Conservation (phyloP, 2,888 invertebrate genomes). For the Oscheius myriophilus region DNA sequence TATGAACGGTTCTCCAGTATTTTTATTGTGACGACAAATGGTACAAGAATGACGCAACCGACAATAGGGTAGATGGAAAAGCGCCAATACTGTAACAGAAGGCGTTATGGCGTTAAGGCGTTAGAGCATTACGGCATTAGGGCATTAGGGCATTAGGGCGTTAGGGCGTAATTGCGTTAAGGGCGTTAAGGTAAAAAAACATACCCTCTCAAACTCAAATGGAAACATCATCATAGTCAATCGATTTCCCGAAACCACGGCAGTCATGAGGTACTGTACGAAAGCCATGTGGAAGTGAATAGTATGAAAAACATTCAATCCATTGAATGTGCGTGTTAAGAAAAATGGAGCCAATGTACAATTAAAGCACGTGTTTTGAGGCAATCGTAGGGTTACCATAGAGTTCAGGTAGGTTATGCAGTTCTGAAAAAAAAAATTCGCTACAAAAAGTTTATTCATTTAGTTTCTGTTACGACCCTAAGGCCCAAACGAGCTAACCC, state of each 20-base stretch:
- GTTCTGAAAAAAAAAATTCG: conserved; percentile 24
- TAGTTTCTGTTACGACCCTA: too few species aligned
- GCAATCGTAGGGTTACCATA: conserved; percentile 14
- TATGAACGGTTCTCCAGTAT: too few species aligned
- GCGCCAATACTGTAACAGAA: conserved; percentile 4
- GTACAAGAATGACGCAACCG: conserved; percentile 1
- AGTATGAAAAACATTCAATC: conserved; percentile 13
- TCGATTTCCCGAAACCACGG: conserved; percentile 8
- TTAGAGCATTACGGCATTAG: too few species aligned
- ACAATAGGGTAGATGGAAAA: background rate
- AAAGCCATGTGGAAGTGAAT: conserved; percentile 21
- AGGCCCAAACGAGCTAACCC: too few species aligned
- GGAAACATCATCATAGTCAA: conserved; percentile 17
- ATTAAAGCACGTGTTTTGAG: conserved; percentile 21
- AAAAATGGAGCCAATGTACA: conserved; percentile 25
- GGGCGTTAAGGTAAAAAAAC: too few species aligned
- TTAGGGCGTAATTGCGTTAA: too few species aligned
- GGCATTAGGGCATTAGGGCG: too few species aligned
- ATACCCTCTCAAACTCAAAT: conserved; percentile 8
- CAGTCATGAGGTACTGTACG: conserved; percentile 17
- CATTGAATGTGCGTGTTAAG: background rate
- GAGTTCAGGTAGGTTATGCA: conserved; percentile 26
- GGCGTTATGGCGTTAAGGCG: background rate
- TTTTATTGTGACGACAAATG: conserved; percentile 21
- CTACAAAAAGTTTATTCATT: too few species aligned